Base-by-base conservation (phyloP, 2,888 invertebrate genomes). In the Limnephilus lunatus region DNA sequence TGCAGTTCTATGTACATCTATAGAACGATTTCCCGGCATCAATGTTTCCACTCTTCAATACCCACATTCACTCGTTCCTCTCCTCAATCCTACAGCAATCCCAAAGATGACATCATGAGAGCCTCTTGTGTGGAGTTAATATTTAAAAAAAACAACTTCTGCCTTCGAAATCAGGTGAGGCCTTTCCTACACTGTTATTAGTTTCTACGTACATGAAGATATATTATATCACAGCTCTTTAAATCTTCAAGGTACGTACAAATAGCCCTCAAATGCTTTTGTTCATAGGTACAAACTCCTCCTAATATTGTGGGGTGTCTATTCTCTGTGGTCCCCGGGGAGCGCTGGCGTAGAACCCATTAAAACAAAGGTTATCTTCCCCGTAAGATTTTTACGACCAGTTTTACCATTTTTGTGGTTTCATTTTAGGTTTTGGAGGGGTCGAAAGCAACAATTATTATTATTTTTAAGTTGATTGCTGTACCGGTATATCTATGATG, bases 281-380 rank as follows among this genome's bases (percentile, higher is more conserved):
- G 68, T 68, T 9, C 68, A 68, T 68, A 25, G 9, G 68, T n/a
- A 68, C 25, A n/a, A 68, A 68, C 25, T 68, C 25, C 25, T 19
- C 25, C 68, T 68, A 25, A 68, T 68, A 68, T 68, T 7, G 9
- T n/a, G 68, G 68, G 68, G 25, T 68, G 68, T n/a, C n/a, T 48
- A 48, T 48, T 14, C 48, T 48, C 11, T 48, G 9, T 48, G 48
- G 48, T 48, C 68, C 68, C 68, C 68, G 7, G 68, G 53, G 85
- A 85, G 35, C 25, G 25, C 85, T 39, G 85, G 68, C 2, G n/a
- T 85, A 35, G 81, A 90, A 92, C 30, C 35, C 82, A 39, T 87
- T 91, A 91, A 92, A 92, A 92, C 92, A 92, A 92, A 92, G 92
- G 92, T 92, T 92, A 91, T 90, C 89, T 86, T 39, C 86, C 90